Conservation (phyloP, 2,888 invertebrate species). For the Drosophila cognata region DNA sequence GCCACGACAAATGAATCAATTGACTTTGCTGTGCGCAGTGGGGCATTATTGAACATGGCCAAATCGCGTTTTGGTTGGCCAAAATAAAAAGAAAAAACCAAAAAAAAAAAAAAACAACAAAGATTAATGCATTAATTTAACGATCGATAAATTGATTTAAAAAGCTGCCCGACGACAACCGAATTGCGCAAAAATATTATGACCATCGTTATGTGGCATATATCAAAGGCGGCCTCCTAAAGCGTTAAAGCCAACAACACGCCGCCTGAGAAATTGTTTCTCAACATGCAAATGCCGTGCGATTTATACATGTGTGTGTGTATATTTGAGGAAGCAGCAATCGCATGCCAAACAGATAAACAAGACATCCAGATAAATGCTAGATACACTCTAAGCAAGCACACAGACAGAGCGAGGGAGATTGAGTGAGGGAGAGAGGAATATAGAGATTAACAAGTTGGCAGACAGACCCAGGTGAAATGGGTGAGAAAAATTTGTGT, state of each 20-base stretch:
- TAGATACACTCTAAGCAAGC: constrained; percentile 35
- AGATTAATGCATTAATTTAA: constrained; percentile 70
- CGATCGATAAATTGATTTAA: constrained; percentile 74
- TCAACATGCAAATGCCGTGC: constrained; percentile 80
- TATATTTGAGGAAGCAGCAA: constrained; percentile 75
- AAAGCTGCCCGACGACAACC: constrained; percentile 79
- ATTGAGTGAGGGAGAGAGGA: constrained; percentile 8
- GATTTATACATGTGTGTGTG: constrained; percentile 55
- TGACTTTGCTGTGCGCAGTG: constrained; percentile 39
- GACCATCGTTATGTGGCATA: constrained; percentile 78
- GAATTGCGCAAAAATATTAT: constrained; percentile 83
- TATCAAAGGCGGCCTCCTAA: constrained; percentile 73
- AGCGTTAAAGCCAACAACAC: constrained; percentile 53
- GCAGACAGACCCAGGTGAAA: constrained; percentile 51
- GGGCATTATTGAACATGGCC: constrained; percentile 41
- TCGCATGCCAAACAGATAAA: constrained; percentile 67
- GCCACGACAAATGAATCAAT: constrained; percentile 51
- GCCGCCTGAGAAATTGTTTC: constrained; percentile 75
- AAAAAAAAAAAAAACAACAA: constrained; percentile 22
- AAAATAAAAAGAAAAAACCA: constrained; percentile 13
- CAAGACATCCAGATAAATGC: constrained; percentile 48
- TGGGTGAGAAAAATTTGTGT: constrained; percentile 66
- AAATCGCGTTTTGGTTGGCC: constrained; percentile 43
- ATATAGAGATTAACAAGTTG: constrained; percentile 40
- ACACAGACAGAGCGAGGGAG: constrained; percentile 1